Conservation (phyloP, 1,140 invertebrate species). For the Heterodera schachtii region DNA sequence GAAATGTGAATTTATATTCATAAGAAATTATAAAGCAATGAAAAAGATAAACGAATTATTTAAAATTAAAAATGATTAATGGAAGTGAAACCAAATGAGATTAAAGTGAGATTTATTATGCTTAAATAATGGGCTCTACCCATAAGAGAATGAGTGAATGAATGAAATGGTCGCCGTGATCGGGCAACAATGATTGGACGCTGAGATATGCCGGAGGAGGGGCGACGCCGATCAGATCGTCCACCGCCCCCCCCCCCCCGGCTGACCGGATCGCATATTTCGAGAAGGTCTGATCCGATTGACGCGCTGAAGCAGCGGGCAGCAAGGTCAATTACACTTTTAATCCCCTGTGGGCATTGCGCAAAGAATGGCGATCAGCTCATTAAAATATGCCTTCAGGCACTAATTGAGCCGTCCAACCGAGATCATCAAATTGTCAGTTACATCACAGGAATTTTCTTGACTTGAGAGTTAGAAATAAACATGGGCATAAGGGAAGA, state of each 20-base stretch:
- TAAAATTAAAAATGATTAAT: background rate
- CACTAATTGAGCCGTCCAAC: background rate
- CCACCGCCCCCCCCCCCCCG: too few relatives aligned
- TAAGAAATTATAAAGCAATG: background rate
- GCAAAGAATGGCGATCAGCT: background rate
- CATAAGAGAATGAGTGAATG: too few relatives aligned
- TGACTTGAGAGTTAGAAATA: too few relatives aligned
- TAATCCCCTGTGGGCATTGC: background rate
- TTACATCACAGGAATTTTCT: too few relatives aligned
- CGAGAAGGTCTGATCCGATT: background rate
- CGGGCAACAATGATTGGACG: background rate
- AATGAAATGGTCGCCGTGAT: background rate
- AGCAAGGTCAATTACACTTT: background rate
- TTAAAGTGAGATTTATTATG: background rate
- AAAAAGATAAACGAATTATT: too few relatives aligned
- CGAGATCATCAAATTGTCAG: too few relatives aligned
- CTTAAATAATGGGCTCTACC: background rate
- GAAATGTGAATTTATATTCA: background rate
- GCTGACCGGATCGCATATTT: background rate
- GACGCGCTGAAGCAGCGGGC: background rate
- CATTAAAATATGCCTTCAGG: background rate
- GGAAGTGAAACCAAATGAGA: background rate
- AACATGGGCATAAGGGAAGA: too few relatives aligned
- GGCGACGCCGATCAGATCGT: background rate
- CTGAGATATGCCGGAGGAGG: background rate